A percentile compares a stretch with the other conserved stretches of the same genome.
Conservation (phyloP, 2,113 vertebrate species). For the Illadopsis cleaveri region DNA sequence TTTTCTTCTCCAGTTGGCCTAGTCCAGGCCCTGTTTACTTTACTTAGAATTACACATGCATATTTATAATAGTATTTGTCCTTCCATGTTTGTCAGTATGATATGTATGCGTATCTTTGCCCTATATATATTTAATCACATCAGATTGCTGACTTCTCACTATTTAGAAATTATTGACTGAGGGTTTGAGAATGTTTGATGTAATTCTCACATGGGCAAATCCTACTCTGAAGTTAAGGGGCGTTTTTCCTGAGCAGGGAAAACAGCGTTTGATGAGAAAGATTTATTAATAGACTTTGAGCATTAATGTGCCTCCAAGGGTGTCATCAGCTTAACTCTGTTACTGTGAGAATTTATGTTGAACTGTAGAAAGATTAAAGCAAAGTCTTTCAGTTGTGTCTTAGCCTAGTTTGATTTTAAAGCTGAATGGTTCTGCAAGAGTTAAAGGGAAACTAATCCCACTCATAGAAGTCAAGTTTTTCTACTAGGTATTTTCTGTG, state of each 20-base stretch:
- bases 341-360: neutral
- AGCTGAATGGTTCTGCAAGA: neutral
- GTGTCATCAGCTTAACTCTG: neutral
- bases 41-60: neutral
- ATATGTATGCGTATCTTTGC: neutral
- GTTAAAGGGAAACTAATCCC: neutral
- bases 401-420: neutral
- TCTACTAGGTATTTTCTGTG: neutral
- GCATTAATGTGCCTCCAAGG: neutral
- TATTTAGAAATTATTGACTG: neutral
- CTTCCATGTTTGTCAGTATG: neutral
- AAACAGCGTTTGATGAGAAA: neutral
- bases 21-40: neutral
- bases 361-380: neutral
- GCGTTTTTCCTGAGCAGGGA: neutral
- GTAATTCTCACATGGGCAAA: neutral
- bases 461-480: neutral
- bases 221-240: neutral
- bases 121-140: neutral
- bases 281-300: neutral
- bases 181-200: neutral
- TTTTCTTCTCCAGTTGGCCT: neutral
- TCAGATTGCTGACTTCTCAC: neutral
- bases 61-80: neutral
- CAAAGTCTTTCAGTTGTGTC: neutral